A percentile compares a stretch with the other conserved stretches of the same genome.
phyloP scores from a whole-genome alignment of 2,113 vertebrate genomes.

The Oncorhynchus kisutch region DNA sequence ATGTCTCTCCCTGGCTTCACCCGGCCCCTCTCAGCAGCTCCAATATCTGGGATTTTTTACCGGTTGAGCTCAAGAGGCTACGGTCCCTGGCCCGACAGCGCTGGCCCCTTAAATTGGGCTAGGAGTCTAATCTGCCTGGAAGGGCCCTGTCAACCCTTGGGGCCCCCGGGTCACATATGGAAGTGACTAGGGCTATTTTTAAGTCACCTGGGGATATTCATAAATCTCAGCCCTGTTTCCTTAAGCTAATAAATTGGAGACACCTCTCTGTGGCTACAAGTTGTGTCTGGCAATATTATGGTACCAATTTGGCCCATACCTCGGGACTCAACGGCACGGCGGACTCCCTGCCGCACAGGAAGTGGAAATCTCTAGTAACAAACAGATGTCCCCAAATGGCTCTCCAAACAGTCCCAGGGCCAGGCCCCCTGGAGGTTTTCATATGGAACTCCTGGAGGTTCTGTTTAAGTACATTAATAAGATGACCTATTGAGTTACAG shows the following conservation, averaged over 20 bases:
- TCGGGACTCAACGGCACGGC: neutral
- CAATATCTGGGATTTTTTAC: constrained; percentile 86
- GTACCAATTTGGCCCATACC: constrained; percentile 77
- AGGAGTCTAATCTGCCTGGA: constrained; percentile 84
- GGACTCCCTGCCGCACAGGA: constrained; percentile 72
- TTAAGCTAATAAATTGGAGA: constrained; percentile 89
- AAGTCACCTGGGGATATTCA: constrained; percentile 86
- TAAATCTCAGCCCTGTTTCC: constrained; percentile 86
- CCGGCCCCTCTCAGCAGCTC: constrained; percentile 56
- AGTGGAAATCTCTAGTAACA: constrained; percentile 78
- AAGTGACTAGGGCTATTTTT: constrained; percentile 89
- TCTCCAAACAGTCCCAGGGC: constrained; percentile 80
- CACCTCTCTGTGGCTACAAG: constrained; percentile 72
- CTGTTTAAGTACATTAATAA: neutral
- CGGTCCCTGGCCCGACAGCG: constrained; percentile 69
- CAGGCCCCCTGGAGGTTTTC: constrained; percentile 68
- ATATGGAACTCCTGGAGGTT: neutral
- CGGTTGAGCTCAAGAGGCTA: constrained; percentile 81
- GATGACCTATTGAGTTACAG: constrained; percentile 25
- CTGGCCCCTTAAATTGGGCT: constrained; percentile 76
- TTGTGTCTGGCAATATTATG: constrained; percentile 82
- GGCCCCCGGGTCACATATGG: constrained; percentile 86
- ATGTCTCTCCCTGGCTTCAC: constrained; percentile 67
- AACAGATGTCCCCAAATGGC: constrained; percentile 71
- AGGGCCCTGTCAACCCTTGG: constrained; percentile 78